These are phyloP conservation scores for Hoplodrina ambigua DNA, from an alignment of 2,888 invertebrate species.

Conservation along the genomic window DNA sequence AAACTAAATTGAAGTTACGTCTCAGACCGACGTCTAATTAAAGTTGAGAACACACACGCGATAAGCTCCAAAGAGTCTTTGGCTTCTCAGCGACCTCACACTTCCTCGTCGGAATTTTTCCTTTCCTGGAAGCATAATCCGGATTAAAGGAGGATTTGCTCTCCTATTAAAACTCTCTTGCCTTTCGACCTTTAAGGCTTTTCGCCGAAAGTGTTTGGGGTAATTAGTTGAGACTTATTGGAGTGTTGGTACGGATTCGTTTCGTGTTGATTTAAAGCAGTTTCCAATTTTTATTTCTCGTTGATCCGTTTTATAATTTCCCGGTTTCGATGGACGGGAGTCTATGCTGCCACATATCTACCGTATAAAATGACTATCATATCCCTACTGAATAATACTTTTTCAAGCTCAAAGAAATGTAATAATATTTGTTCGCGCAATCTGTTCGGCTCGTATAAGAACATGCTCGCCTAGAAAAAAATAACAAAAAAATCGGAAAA, in stretches of 20 bases:
- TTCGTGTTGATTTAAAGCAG: slow-evolving; percentile 25
- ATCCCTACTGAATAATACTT: no score
- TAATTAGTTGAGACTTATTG: slow-evolving; percentile 56
- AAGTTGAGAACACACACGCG: slow-evolving; percentile 53
- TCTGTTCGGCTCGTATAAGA: no score
- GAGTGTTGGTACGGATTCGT: slow-evolving; percentile 41
- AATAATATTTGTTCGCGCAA: no score
- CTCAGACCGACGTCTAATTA: slow-evolving; percentile 57
- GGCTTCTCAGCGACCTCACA: slow-evolving; percentile 46
- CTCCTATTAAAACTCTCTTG: slow-evolving; percentile 72
- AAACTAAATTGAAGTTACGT: slow-evolving; percentile 32
- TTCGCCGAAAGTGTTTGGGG: slow-evolving; percentile 55
- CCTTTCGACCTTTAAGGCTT: slow-evolving; percentile 66
- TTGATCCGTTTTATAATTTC: no score
- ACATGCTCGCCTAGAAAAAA: no score
- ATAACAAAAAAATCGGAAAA: no score
- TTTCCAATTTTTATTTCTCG: no score
- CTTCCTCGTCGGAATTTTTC: slow-evolving; percentile 56
- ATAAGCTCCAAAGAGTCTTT: slow-evolving; percentile 50
- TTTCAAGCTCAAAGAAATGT: no score
- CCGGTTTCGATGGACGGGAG: no score
- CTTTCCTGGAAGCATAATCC: slow-evolving; percentile 51
- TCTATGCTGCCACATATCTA: no score
- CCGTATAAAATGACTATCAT: no score
- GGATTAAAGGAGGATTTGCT: slow-evolving; percentile 67